Evolutionary conservation across 2,888 invertebrate genomes (phyloP).

Genomic region (Marasmarcha lunaedactyla): DNA sequence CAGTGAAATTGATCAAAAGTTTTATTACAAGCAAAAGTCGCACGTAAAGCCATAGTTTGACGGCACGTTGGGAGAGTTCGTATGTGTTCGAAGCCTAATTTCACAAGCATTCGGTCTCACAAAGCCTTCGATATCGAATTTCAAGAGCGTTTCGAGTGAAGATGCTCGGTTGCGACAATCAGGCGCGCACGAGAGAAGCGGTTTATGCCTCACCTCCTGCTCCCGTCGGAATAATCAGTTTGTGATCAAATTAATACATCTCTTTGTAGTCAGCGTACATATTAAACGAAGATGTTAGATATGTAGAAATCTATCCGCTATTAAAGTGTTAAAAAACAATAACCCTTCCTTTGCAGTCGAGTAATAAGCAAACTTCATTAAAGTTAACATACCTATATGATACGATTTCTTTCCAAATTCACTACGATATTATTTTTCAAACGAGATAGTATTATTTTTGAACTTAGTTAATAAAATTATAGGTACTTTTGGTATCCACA

Average conservation of each 20-base stretch:
- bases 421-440: too few relatives aligned
- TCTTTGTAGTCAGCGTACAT: slow-evolving; percentile 31
- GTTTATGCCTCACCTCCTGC: slow-evolving; percentile 47
- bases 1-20: too few relatives aligned
- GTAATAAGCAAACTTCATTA: too few relatives aligned
- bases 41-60: slow-evolving; percentile 31
- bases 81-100: slow-evolving; percentile 41
- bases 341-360: too few relatives aligned
- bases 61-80: slow-evolving; percentile 8
- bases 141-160: slow-evolving; percentile 55
- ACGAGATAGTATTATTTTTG: too few relatives aligned
- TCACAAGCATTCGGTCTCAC: slow-evolving; percentile 51
- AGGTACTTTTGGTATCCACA: too few relatives aligned
- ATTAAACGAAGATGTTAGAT: too few relatives aligned
- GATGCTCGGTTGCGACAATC: slow-evolving; percentile 39
- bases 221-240: slow-evolving; percentile 31
- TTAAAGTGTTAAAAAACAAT: too few relatives aligned
- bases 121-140: slow-evolving; percentile 52
- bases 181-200: slow-evolving; percentile 57
- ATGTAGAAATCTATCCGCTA: too few relatives aligned
- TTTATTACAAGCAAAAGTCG: slow-evolving; percentile 49
- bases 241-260: slow-evolving; percentile 50
- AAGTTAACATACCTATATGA: too few relatives aligned
- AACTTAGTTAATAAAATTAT: too few relatives aligned
- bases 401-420: too few relatives aligned